Evolutionary conservation across 2,888 invertebrate genomes (phyloP).

Genomic region (Cancer borealis): DNA sequence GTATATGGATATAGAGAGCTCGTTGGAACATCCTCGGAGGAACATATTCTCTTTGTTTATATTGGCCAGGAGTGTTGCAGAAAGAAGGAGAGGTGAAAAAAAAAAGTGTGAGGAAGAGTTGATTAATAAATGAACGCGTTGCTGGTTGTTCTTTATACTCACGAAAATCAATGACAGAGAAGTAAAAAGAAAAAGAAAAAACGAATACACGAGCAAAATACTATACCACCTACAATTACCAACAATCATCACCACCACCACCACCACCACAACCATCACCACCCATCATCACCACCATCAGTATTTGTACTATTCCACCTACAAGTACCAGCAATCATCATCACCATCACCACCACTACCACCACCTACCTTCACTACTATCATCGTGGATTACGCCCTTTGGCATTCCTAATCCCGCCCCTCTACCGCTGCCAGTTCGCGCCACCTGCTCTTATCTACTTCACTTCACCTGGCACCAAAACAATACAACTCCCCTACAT

Average conservation of each 20-base stretch:
- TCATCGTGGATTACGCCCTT: constrained; percentile 20
- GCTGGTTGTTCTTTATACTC: no score
- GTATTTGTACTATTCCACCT: not conserved
- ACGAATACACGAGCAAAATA: no score
- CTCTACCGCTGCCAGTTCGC: not conserved
- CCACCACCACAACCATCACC: not conserved
- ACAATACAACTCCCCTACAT: not conserved
- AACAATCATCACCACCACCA: not conserved
- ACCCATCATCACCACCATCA: not conserved
- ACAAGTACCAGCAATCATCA: not conserved
- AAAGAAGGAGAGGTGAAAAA: no score
- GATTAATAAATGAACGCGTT: no score
- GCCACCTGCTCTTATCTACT: not conserved
- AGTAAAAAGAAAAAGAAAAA: no score
- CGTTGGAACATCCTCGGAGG: no score
- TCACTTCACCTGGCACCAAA: not conserved
- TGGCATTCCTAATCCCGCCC: constrained; percentile 4
- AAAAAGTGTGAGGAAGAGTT: no score
- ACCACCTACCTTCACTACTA: not conserved
- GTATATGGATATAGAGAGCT: no score
- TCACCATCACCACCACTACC: not conserved
- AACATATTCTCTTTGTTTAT: no score
- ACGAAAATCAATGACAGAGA: no score
- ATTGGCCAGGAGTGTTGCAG: no score
- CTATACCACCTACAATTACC: no score